phyloP scores from a whole-genome alignment of 2,888 invertebrate genomes.

The Aspidapion aeneum region DNA sequence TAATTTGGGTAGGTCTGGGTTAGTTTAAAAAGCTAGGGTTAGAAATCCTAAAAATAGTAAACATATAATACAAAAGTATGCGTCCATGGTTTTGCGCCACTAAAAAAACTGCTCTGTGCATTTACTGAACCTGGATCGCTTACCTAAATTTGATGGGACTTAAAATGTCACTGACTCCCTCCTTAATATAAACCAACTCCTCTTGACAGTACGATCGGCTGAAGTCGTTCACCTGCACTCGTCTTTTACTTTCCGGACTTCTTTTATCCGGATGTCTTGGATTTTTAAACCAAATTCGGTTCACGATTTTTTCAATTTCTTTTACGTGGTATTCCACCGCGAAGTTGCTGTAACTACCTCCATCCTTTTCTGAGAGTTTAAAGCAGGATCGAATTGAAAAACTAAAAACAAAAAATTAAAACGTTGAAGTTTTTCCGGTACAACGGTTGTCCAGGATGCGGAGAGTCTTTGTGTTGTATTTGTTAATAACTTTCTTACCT shows the following conservation, averaged over 20 bases:
- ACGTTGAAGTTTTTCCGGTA: slow-evolving; percentile 5
- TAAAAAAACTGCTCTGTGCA: too few relatives aligned
- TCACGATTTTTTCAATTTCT: slow-evolving; percentile 51
- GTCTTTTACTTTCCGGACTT: slow-evolving; percentile 31
- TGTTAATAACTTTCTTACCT: too few relatives aligned
- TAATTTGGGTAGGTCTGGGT: too few relatives aligned
- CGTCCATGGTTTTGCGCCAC: too few relatives aligned
- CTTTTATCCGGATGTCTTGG: slow-evolving; percentile 52
- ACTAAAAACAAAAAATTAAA: slow-evolving; percentile 48
- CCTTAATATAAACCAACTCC: slow-evolving; percentile 82
- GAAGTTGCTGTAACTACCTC: slow-evolving; percentile 27
- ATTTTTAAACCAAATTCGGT: slow-evolving; percentile 69
- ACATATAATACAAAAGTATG: too few relatives aligned
- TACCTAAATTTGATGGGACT: slow-evolving; percentile 60
- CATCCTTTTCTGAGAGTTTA: slow-evolving; percentile 50
- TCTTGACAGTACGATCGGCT: slow-evolving; percentile 55
- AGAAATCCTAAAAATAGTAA: too few relatives aligned
- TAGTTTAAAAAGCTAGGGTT: too few relatives aligned
- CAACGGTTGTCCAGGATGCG: too few relatives aligned
- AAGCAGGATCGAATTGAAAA: slow-evolving; percentile 84
- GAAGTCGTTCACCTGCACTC: slow-evolving; percentile 45
- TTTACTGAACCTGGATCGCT: too few relatives aligned
- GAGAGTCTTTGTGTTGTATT: too few relatives aligned
- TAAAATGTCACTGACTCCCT: slow-evolving; percentile 83
- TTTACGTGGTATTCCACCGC: slow-evolving; percentile 34